These are phyloP conservation scores for Dryobota labecula DNA, from an alignment of 2,888 invertebrate genomes.

Conservation along the genomic window DNA sequence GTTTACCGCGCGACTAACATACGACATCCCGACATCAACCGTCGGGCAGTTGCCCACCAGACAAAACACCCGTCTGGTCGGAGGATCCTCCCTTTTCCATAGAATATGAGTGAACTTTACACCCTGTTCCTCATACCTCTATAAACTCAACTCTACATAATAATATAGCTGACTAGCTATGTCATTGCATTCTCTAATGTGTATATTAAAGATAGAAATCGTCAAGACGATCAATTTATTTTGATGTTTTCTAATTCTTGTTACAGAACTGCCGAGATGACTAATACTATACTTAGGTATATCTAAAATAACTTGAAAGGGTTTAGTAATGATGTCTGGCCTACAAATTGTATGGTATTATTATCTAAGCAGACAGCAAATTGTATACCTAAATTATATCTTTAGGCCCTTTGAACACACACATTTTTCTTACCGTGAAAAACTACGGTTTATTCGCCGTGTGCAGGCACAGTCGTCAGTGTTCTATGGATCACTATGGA, in stretches of 20 bases:
- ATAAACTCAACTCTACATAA: no score
- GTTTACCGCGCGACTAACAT: no score
- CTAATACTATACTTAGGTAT: neutral
- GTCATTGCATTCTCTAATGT: neutral
- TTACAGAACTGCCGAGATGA: neutral
- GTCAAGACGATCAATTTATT: neutral
- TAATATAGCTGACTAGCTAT: neutral
- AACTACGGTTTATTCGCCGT: no score
- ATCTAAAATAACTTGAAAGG: slow-evolving; percentile 7
- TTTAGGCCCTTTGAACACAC: neutral
- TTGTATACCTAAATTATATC: slow-evolving; percentile 18
- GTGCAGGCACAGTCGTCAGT: no score
- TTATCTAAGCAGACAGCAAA: slow-evolving; percentile 20
- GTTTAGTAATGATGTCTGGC: neutral
- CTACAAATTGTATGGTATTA: slow-evolving; percentile 11
- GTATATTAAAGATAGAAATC: neutral
- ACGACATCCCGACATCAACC: no score
- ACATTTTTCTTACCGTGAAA: no score
- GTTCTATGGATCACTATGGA: no score
- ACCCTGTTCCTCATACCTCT: no score
- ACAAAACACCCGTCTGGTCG: no score
- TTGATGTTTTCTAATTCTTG: neutral
- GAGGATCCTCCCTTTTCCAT: no score
- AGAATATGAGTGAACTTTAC: no score
- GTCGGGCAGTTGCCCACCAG: no score